phyloP scores from a whole-genome alignment of 2,888 invertebrate genomes.

The Suillia variegata region DNA sequence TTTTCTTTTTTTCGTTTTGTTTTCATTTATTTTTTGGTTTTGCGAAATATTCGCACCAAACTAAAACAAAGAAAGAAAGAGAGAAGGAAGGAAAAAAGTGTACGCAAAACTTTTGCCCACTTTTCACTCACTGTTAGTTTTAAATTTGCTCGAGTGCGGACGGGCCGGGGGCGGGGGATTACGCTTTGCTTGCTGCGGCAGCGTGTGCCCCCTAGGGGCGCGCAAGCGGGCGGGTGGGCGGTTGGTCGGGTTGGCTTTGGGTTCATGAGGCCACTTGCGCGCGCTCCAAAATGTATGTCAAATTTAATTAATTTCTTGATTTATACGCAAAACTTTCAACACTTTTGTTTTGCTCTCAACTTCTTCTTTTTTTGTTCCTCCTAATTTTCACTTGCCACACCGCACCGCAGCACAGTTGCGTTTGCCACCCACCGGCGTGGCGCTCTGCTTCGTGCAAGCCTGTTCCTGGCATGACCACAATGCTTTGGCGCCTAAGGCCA shows the following conservation, averaged over 20 bases:
- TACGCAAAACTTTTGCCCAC: conserved; percentile 2
- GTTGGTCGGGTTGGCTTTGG: conserved; percentile 2
- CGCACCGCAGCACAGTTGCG: neutral
- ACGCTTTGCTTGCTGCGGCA: too few relatives aligned
- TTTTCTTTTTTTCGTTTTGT: neutral
- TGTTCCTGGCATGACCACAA: too few relatives aligned
- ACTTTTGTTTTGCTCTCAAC: too few relatives aligned
- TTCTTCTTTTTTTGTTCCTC: too few relatives aligned
- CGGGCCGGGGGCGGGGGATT: too few relatives aligned
- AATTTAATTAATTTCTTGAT: conserved; percentile 62
- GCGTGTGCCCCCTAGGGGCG: too few relatives aligned
- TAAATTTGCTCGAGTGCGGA: conserved; percentile 2
- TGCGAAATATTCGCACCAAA: too few relatives aligned
- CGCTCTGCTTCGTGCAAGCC: conserved; percentile 10
- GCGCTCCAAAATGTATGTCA: conserved; percentile 59
- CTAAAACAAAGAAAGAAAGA: too few relatives aligned
- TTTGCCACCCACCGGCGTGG: neutral
- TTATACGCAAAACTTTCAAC: conserved; percentile 55
- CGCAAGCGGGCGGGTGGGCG: too few relatives aligned
- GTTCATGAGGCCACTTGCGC: conserved; percentile 44
- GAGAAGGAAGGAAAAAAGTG: too few relatives aligned
- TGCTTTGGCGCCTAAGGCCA: conserved; percentile 15
- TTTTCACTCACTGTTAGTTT: neutral
- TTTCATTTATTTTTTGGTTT: neutral
- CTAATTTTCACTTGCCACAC: too few relatives aligned